Conservation (phyloP, 2,888 invertebrate genomes). For the Sialis fuliginosa region DNA sequence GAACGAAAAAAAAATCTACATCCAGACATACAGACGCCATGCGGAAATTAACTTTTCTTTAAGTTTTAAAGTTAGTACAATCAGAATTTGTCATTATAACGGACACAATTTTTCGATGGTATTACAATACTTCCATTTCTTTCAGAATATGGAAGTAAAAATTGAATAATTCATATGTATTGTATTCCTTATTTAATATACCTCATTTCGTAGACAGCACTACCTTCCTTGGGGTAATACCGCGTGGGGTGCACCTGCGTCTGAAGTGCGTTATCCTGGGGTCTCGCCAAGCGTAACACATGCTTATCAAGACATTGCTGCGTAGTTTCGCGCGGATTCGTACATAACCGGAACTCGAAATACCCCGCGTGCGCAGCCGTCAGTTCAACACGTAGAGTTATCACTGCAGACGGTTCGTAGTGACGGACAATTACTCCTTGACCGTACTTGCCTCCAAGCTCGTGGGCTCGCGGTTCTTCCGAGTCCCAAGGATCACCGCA, state of each 20-base stretch:
- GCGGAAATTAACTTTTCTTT: too few species aligned
- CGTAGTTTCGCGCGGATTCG: conserved; percentile 46
- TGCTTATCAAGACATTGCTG: conserved; percentile 65
- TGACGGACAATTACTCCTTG: conserved; percentile 66
- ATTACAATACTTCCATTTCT: too few species aligned
- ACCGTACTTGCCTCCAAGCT: conserved; percentile 68
- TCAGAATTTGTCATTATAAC: too few species aligned
- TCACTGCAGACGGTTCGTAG: conserved; percentile 47
- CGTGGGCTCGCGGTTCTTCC: conserved; percentile 53
- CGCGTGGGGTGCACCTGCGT: conserved; percentile 26
- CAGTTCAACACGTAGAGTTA: conserved; percentile 63
- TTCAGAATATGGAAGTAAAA: too few species aligned
- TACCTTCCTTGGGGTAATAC: conserved; percentile 62
- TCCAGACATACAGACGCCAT: too few species aligned
- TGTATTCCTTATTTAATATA: too few species aligned
- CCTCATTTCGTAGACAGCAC: conserved; percentile 59
- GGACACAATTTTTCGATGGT: too few species aligned
- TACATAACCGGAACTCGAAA: conserved; percentile 72
- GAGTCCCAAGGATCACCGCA: conserved; percentile 76
- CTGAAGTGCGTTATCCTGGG: conserved; percentile 26
- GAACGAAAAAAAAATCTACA: too few species aligned
- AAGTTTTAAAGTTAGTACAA: too few species aligned
- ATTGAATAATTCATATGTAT: too few species aligned
- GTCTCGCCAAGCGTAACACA: conserved; percentile 34
- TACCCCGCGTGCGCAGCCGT: conserved; percentile 77